These are phyloP conservation scores for Sphyrna mokarran DNA, from an alignment of 2,113 vertebrate genomes.

Conservation along the genomic window DNA sequence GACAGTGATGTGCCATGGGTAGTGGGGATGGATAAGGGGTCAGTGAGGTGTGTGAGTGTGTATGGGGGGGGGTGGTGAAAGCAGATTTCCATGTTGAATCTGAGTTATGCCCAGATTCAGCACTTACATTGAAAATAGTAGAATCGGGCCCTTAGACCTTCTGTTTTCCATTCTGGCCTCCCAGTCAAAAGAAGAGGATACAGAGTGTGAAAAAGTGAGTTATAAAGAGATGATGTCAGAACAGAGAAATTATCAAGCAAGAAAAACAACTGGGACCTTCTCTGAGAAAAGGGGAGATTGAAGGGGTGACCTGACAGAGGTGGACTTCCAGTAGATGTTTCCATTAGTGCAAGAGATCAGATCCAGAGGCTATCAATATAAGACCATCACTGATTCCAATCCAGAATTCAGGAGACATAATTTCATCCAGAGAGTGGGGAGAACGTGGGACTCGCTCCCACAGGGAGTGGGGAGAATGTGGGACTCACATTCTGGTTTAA, in stretches of 20 bases:
- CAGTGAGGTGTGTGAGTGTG: too few relatives aligned
- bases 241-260: neutral
- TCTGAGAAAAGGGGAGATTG: neutral
- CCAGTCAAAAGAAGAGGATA: neutral
- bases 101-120: too few relatives aligned
- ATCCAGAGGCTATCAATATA: neutral
- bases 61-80: too few relatives aligned
- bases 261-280: neutral
- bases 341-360: neutral
- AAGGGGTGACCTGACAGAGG: neutral
- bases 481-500: too few relatives aligned
- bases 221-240: neutral
- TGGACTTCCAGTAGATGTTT: neutral
- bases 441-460: neutral
- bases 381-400: neutral
- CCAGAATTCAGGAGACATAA: neutral
- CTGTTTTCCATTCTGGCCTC: neutral
- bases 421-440: neutral
- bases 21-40: too few relatives aligned
- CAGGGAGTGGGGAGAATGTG: too few relatives aligned
- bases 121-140: too few relatives aligned
- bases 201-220: neutral
- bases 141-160: neutral
- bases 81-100: too few relatives aligned
- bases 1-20: too few relatives aligned